Evolutionary conservation across 2,888 invertebrate species (phyloP).

Genomic region (Anodontia alba): DNA sequence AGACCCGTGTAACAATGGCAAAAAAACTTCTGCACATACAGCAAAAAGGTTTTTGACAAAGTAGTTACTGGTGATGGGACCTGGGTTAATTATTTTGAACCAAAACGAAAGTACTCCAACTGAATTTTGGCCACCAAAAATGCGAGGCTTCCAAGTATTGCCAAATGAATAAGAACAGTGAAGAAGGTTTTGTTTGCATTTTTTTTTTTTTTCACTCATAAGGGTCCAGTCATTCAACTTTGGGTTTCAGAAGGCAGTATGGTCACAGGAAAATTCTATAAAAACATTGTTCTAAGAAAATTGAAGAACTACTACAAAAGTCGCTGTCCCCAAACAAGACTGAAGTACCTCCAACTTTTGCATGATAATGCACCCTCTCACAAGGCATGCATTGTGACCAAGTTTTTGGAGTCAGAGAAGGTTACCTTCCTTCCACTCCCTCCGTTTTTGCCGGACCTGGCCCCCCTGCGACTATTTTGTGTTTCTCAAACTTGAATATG

Average conservation of each 20-base stretch:
- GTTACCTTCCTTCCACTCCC: constrained; percentile 29
- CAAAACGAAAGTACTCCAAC: background rate
- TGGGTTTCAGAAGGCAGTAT: constrained; percentile 31
- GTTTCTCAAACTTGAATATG: no score
- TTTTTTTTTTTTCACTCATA: background rate
- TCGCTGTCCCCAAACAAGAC: no score
- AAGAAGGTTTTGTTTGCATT: no score
- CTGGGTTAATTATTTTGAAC: no score
- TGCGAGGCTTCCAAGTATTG: no score
- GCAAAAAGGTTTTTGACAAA: background rate
- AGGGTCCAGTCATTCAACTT: constrained; percentile 22
- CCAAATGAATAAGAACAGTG: no score
- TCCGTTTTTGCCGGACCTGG: constrained; percentile 32
- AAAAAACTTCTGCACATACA: background rate
- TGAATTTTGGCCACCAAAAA: no score
- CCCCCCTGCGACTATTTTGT: constrained; percentile 31
- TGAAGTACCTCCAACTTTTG: no score
- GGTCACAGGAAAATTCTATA: constrained; percentile 32
- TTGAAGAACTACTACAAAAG: no score
- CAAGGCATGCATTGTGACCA: constrained; percentile 28
- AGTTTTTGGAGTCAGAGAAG: no score
- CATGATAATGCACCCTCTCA: constrained; percentile 27
- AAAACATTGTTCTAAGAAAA: no score
- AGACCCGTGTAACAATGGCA: no score
- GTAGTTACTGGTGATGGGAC: background rate